Base-by-base conservation (phyloP, 2,797 vertebrate genomes). In the Mastacembelus armatus region DNA sequence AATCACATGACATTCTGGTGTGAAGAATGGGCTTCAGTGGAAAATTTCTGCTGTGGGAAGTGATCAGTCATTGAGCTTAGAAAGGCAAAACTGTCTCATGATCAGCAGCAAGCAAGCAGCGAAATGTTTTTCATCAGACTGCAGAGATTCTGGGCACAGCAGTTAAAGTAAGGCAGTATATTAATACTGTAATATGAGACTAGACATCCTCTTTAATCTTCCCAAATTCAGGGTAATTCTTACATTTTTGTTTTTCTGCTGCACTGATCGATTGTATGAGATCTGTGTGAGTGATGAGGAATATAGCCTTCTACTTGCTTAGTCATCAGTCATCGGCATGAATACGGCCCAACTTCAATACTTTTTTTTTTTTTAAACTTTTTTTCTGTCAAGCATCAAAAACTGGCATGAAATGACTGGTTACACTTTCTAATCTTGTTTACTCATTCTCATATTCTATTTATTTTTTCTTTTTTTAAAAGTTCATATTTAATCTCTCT, bases 401-500 rank as follows among this genome's bases (percentile, higher is more conserved):
- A 40, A 9, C 38, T 40, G 8, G 38, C n/a, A 8, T 9, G 16
- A 3, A 2, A 6, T 21, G 2, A 12, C 29, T 32, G n/a, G 10
- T 7, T 10, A 18, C 27, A 49, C 32, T 49, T 48, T 48, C 9
- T 29, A 18, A 5, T 48, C 18, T 21, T 42, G 40, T 43, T 43
- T 21, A 43, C 12, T 44, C 15, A n/a, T 40, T 50, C 11, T 22
- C 1, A 0, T 32, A 3, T 21, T 42, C n/a, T 18, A 18, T 7
- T 8, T 24, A 4, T 38, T 44, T 1, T 51, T 19, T 14, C 10
- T 7, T 32, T 32, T 32, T 32, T 44, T 48, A 35, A 44, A n/a
- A 48, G 40, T 64, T 19, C 26, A 65, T 71, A 56, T 77, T 61
- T 62, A 49, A 43, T 78, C 57, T 48, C 58, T 61, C 42, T 58